Percentiles rank a stretch among this genome's conserved stretches.
Conservation (phyloP, 2,888 invertebrate species). For the Mesopsocus fuscifrons region DNA sequence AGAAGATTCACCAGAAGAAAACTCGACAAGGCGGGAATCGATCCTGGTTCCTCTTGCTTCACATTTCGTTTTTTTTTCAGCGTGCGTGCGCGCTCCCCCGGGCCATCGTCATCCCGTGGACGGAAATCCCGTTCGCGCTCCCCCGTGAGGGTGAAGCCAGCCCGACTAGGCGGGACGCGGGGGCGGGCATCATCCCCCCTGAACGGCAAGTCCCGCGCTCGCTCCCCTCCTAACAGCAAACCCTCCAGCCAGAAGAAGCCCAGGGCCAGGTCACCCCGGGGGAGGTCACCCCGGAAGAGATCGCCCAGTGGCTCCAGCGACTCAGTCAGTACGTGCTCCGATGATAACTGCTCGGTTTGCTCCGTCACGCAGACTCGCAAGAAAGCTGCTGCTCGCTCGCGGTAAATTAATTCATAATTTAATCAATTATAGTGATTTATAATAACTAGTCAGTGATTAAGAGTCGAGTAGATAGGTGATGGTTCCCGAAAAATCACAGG, state of each 20-base stretch:
- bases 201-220: too few relatives aligned
- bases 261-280: slow-evolving; percentile 12
- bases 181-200: too few relatives aligned
- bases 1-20: too few relatives aligned
- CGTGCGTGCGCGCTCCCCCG: slow-evolving; percentile 28
- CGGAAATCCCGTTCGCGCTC: slow-evolving; percentile 12
- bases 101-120: slow-evolving; percentile 28
- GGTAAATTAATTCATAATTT: slow-evolving; percentile 6
- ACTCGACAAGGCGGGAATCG: too few relatives aligned
- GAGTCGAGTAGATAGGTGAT: too few relatives aligned
- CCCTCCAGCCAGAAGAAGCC: neutral
- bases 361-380: slow-evolving; percentile 37
- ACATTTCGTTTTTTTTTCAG: too few relatives aligned
- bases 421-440: too few relatives aligned
- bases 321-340: slow-evolving; percentile 63
- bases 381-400: slow-evolving; percentile 17
- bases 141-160: neutral
- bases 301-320: slow-evolving; percentile 26
- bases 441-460: too few relatives aligned
- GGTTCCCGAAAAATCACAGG: too few relatives aligned
- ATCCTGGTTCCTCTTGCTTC: too few relatives aligned
- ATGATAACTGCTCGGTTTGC: slow-evolving; percentile 68
- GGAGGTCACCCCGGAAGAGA: slow-evolving; percentile 3
- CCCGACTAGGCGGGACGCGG: neutral
- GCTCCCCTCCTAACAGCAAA: slow-evolving; percentile 11